Percentiles rank a stretch among this genome's conserved stretches.
Conservation (phyloP, 53 echinoderm and acorn worm species). For the Paelopatides confundens region DNA sequence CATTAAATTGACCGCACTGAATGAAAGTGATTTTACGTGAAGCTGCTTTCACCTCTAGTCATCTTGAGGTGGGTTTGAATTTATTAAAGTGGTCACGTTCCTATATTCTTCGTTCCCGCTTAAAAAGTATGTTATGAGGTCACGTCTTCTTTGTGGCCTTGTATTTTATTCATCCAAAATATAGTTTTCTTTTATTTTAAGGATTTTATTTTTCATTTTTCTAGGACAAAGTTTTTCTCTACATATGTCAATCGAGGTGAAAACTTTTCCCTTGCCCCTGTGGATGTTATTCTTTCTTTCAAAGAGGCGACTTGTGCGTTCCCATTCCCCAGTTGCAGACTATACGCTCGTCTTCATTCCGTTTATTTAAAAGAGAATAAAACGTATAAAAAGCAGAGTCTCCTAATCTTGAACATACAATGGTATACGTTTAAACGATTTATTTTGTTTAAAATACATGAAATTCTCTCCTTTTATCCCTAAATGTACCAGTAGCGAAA, state of each 20-base stretch:
- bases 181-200: too few species aligned
- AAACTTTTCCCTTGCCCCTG: neutral
- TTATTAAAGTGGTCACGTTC: too few species aligned
- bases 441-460: slow-evolving; percentile 1
- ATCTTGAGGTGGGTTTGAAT: too few species aligned
- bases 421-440: slow-evolving; percentile 26
- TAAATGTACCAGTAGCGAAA: too few species aligned
- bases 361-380: neutral
- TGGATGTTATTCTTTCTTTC: slow-evolving; percentile 7
- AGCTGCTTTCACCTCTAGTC: too few species aligned
- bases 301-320: slow-evolving; percentile 20
- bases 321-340: slow-evolving; percentile 1
- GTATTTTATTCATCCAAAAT: too few species aligned
- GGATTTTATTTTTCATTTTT: neutral
- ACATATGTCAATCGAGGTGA: neutral
- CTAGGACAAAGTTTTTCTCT: slow-evolving; percentile 15
- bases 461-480: neutral
- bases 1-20: too few species aligned
- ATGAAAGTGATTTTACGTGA: too few species aligned
- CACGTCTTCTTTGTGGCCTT: too few species aligned
- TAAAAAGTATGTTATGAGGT: too few species aligned
- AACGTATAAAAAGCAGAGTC: neutral
- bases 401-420: neutral
- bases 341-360: neutral
- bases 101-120: too few species aligned